Evolutionary conservation across 2,113 vertebrate genomes (phyloP), one percentile per base, ranked within the genome.

Genomic region (Phalacrocorax brasilianus): DNA sequence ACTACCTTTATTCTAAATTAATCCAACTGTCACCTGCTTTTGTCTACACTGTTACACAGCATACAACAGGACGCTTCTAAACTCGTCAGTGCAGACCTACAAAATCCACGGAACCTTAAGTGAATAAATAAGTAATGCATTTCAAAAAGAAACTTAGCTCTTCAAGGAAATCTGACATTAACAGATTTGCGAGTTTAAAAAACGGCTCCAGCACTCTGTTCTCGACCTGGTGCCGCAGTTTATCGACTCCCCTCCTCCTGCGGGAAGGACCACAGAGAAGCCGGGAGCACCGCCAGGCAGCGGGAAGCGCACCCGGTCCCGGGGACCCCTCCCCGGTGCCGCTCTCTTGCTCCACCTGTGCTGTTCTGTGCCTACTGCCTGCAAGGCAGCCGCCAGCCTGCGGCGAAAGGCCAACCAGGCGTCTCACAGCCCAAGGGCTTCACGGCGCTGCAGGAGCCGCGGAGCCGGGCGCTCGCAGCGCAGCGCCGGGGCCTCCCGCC

Each of bases 251-350:
- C 33, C 40, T 4, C 8, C 70, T 33, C 21, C 58, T 4, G 33
- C 21, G 5, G 21, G 18, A 66, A 26, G 16, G 3, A 0, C 63
- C 2, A 8, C 21, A 4, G 4, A 11, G 22, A 15, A n/a, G 40
- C 11, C 1, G 12, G 35, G 8, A 3, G 32, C 14, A 3, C 3
- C 2, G 12, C 19, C 15, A 1, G 67, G 19, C 24, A 14, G 18
- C 0, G 28, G 18, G 22, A 11, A 35, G 19, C 2, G 1, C 42
- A 12, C 6, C 32, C 27, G 2, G 3, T 10, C 13, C 14, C 2
- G 14, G 9, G 26, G 12, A 23, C 23, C 33, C 35, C 50, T 9
- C 35, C 11, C 35, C 3, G 23, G 2, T 5, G 8, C 24, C 3
- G 6, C 47, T 27, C 33, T 21, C 17, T 26, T 2, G 28, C 40